A percentile compares a stretch with the other conserved stretches of the same genome.
phyloP scores from a whole-genome alignment of 2,113 vertebrate genomes.

The Chloebia gouldiae region DNA sequence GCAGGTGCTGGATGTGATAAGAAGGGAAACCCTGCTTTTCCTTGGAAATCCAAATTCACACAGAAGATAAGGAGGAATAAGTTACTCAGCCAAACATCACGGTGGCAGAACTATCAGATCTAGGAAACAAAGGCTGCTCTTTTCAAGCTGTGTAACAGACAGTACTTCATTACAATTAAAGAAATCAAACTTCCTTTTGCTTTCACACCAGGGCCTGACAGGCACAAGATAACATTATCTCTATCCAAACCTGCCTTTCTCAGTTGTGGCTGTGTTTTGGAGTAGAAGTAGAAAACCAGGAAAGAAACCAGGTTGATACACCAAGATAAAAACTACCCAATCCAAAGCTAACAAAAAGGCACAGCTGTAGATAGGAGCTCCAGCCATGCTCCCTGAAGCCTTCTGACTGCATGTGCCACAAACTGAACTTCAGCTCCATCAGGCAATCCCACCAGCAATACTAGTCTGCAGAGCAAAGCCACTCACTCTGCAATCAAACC shows the following conservation, averaged over 20 bases:
- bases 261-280: background rate
- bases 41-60: background rate
- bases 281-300: background rate
- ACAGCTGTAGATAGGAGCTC: background rate
- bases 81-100: background rate
- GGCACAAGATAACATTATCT: background rate
- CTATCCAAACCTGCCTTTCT: background rate
- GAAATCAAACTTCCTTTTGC: background rate
- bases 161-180: background rate
- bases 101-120: background rate
- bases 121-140: background rate
- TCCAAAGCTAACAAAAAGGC: background rate
- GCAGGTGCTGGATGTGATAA: background rate
- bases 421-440: background rate
- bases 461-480: background rate
- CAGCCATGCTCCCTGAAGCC: background rate
- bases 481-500: background rate
- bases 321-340: background rate
- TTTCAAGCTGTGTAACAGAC: background rate
- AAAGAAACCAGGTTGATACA: background rate
- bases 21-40: background rate
- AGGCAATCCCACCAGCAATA: background rate
- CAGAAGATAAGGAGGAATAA: background rate
- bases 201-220: background rate
- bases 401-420: background rate